phyloP scores from a whole-genome alignment of 1,140 invertebrate species.

The Aethina tumida region DNA sequence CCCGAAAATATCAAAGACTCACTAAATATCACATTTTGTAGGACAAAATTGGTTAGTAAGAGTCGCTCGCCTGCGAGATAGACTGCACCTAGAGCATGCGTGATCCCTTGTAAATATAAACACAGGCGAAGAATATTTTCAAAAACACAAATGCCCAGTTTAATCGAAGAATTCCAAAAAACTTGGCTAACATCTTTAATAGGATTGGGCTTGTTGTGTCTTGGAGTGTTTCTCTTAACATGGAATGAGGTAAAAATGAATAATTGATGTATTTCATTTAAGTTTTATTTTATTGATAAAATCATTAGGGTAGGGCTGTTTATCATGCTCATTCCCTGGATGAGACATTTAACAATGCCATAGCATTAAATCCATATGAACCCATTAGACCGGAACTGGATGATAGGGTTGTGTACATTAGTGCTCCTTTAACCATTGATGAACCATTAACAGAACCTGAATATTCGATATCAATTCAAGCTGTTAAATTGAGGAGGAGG shows the following conservation, averaged over 20 bases:
- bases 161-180: conserved; percentile 48
- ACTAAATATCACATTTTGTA: too few species aligned
- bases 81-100: too few species aligned
- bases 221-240: conserved; percentile 51
- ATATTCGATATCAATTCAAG: conserved; percentile 41
- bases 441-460: conserved; percentile 67
- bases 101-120: too few species aligned
- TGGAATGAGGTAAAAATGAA: conserved; percentile 56
- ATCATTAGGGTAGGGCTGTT: conserved; percentile 53
- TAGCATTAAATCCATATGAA: conserved; percentile 45
- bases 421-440: conserved; percentile 58
- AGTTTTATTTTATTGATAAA: conserved; percentile 4
- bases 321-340: conserved; percentile 58
- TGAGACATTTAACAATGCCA: conserved; percentile 54
- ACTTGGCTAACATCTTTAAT: conserved; percentile 53
- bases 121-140: conserved; percentile 4
- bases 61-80: too few species aligned
- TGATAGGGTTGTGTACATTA: conserved; percentile 65
- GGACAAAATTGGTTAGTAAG: too few species aligned
- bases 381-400: conserved; percentile 53
- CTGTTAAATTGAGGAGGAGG: conserved; percentile 32
- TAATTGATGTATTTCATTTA: conserved; percentile 1
- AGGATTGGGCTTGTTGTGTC: conserved; percentile 44
- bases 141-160: conserved; percentile 24
- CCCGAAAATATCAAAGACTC: too few species aligned